Conservation (phyloP, 2,888 invertebrate species). For the Notocelia uddmanniana region DNA sequence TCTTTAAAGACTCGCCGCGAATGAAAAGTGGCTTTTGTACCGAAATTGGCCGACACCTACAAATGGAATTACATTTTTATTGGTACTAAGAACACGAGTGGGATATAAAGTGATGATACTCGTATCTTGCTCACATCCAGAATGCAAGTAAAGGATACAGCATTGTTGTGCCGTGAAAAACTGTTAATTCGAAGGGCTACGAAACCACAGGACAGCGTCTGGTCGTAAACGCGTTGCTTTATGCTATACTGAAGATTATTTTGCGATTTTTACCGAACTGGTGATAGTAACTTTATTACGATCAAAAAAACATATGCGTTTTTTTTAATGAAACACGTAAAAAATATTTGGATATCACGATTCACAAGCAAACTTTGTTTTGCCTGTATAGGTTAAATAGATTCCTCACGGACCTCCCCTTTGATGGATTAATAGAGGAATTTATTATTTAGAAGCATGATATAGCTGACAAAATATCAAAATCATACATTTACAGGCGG, state of each 20-base stretch:
- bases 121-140: slow-evolving; percentile 15
- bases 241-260: slow-evolving; percentile 57
- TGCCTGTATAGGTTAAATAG: no score
- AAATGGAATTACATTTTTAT: slow-evolving; percentile 26
- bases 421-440: no score
- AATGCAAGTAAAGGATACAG: slow-evolving; percentile 14
- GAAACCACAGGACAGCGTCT: slow-evolving; percentile 33
- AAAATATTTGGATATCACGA: no score
- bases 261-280: not conserved
- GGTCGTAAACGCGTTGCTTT: slow-evolving; percentile 61
- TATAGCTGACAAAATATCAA: no score
- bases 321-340: no score
- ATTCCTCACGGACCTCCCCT: no score
- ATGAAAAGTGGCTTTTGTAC: slow-evolving; percentile 23
- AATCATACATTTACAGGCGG: no score
- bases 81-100: slow-evolving; percentile 14
- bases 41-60: slow-evolving; percentile 53
- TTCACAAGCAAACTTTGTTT: no score
- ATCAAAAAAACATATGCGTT: not conserved
- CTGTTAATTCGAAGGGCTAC: slow-evolving; percentile 26
- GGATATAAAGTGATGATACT: slow-evolving; percentile 14
- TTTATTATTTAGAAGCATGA: no score
- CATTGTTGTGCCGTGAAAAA: slow-evolving; percentile 18
- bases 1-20: slow-evolving; percentile 4
- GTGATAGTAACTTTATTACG: not conserved